These are phyloP conservation scores for Clarias batrachus DNA, from an alignment of 2,113 vertebrate genomes.

Conservation along the genomic window DNA sequence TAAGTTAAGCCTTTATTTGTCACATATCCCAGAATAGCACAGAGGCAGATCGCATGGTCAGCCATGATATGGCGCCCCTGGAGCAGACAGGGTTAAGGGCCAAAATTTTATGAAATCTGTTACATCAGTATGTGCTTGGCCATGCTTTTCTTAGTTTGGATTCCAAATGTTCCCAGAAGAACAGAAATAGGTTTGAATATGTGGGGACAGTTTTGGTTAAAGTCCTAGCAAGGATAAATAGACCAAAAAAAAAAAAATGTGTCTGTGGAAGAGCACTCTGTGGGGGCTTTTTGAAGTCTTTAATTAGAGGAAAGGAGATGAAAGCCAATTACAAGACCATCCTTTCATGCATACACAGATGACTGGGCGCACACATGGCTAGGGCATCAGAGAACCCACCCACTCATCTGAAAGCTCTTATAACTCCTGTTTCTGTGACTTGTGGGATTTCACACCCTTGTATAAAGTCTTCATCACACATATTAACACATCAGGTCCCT, in stretches of 20 bases:
- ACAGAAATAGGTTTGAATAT: neutral
- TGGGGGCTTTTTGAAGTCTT: constrained; percentile 64
- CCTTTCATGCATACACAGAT: constrained; percentile 39
- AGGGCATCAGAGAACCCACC: constrained; percentile 20
- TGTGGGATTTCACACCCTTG: constrained; percentile 1
- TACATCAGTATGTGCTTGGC: neutral
- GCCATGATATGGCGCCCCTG: too few species aligned
- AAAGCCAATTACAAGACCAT: constrained; percentile 53
- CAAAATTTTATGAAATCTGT: neutral
- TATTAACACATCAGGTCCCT: neutral
- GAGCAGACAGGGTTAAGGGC: too few species aligned
- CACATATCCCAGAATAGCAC: too few species aligned
- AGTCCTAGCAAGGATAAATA: neutral
- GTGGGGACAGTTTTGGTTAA: neutral
- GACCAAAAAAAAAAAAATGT: neutral
- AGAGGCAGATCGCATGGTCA: too few species aligned
- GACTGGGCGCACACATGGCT: constrained; percentile 7
- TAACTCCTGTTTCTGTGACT: neutral
- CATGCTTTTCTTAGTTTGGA: neutral
- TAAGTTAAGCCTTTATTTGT: too few species aligned
- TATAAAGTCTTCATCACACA: constrained; percentile 29
- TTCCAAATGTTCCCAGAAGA: neutral
- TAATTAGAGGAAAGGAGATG: constrained; percentile 63
- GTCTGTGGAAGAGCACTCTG: neutral
- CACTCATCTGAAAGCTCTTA: constrained; percentile 15